These are phyloP conservation scores for Notothenia rossii DNA, from an alignment of 2,113 vertebrate species.

Conservation along the genomic window DNA sequence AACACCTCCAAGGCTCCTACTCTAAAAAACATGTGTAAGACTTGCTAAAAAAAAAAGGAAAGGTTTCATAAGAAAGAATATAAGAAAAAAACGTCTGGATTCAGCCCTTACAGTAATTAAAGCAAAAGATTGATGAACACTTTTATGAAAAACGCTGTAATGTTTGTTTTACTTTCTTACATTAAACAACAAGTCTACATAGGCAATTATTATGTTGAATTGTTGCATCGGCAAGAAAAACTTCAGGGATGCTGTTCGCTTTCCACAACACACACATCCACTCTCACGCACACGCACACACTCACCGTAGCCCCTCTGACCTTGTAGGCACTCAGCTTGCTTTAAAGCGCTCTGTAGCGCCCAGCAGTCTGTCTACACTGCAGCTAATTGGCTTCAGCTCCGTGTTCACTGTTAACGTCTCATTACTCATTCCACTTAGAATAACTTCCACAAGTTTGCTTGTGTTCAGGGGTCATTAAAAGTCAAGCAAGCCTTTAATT, in stretches of 20 bases:
- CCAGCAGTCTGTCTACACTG: constrained; percentile 74
- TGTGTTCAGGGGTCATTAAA: constrained; percentile 79
- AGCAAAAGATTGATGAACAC: not conserved
- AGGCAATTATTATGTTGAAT: not conserved
- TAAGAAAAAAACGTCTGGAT: not conserved
- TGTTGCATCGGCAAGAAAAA: not conserved
- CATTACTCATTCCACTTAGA: constrained; percentile 80
- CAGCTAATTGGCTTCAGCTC: constrained; percentile 76
- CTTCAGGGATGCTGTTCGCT: not conserved
- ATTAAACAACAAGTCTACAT: not conserved
- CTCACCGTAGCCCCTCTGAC: constrained; percentile 48
- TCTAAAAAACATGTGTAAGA: not conserved
- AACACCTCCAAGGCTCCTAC: not conserved
- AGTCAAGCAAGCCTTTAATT: constrained; percentile 80
- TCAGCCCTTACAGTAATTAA: not conserved
- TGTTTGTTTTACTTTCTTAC: not conserved
- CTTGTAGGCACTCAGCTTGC: constrained; percentile 61
- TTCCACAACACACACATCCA: not conserved
- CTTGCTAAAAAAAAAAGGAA: not conserved
- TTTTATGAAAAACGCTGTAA: not conserved
- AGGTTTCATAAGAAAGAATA: not conserved
- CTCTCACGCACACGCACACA: constrained; percentile 1
- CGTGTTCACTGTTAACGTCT: constrained; percentile 73
- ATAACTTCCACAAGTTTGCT: constrained; percentile 79
- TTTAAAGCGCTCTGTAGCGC: constrained; percentile 64